phyloP scores from a whole-genome alignment of 2,113 vertebrate genomes.

The Tetrao urogallus region DNA sequence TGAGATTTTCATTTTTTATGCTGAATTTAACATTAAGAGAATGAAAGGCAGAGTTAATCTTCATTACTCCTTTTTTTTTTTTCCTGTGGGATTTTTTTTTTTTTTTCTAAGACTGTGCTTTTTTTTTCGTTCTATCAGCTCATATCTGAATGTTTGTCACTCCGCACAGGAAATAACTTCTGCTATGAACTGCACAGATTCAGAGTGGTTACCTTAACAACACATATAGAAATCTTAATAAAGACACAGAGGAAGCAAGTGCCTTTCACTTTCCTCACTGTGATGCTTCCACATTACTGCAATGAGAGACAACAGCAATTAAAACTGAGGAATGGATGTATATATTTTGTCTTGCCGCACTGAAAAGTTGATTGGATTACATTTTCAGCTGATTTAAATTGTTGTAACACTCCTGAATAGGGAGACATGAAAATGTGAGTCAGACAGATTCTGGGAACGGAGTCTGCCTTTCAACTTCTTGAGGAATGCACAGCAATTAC shows the following conservation, averaged over 20 bases:
- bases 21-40: slow-evolving; percentile 6
- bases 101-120: background rate
- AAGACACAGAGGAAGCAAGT: background rate
- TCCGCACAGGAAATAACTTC: background rate
- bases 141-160: background rate
- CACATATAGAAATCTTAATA: background rate
- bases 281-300: background rate
- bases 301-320: background rate
- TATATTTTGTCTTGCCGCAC: background rate
- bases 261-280: background rate
- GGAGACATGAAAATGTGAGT: slow-evolving; percentile 3
- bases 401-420: background rate
- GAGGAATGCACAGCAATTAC: slow-evolving; percentile 15
- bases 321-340: background rate
- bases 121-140: background rate
- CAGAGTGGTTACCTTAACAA: background rate
- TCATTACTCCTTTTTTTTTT: background rate
- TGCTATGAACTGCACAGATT: background rate
- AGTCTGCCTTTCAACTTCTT: background rate
- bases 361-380: background rate
- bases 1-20: slow-evolving; percentile 27
- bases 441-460: slow-evolving; percentile 22
- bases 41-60: slow-evolving; percentile 27
- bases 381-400: slow-evolving; percentile 23
- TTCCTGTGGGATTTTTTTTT: background rate